Conservation (phyloP, 2,888 invertebrate species). For the Megamerina dolium region DNA sequence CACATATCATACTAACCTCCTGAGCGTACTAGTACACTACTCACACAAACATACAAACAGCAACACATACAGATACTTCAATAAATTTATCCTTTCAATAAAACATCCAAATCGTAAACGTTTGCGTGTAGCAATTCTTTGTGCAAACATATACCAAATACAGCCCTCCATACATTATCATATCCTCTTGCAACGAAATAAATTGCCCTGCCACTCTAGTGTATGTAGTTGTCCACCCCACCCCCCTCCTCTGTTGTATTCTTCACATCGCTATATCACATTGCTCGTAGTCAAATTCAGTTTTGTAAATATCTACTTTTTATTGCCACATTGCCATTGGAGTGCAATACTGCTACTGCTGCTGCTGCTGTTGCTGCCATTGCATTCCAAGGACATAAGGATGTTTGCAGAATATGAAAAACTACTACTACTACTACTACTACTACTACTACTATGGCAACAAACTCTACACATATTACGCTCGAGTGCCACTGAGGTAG, state of each 20-base stretch:
- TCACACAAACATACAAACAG: conserved; percentile 7
- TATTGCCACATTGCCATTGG: too few relatives aligned
- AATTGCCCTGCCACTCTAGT: not conserved
- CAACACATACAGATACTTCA: conserved; percentile 21
- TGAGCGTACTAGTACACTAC: conserved; percentile 1
- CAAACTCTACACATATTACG: too few relatives aligned
- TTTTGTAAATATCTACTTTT: too few relatives aligned
- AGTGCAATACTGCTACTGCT: conserved; percentile 1
- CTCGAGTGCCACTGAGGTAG: too few relatives aligned
- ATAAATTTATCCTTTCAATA: conserved; percentile 36
- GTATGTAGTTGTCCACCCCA: not conserved
- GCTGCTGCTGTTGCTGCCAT: conserved; percentile 8
- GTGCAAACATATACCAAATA: conserved; percentile 12
- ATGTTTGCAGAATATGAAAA: too few relatives aligned
- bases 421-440: too few relatives aligned
- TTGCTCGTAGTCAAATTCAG: too few relatives aligned
- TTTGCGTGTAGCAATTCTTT: conserved; percentile 17
- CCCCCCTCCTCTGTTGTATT: not conserved
- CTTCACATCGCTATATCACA: too few relatives aligned
- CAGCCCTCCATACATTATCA: too few relatives aligned
- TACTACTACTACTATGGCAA: too few relatives aligned
- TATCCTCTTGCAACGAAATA: too few relatives aligned
- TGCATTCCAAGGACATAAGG: too few relatives aligned
- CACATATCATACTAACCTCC: not conserved
- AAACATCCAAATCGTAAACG: conserved; percentile 24